A percentile compares a stretch with the other conserved stretches of the same genome.
Evolutionary conservation across 2,797 vertebrate species (phyloP).

Genomic region (Scyliorhinus canicula): DNA sequence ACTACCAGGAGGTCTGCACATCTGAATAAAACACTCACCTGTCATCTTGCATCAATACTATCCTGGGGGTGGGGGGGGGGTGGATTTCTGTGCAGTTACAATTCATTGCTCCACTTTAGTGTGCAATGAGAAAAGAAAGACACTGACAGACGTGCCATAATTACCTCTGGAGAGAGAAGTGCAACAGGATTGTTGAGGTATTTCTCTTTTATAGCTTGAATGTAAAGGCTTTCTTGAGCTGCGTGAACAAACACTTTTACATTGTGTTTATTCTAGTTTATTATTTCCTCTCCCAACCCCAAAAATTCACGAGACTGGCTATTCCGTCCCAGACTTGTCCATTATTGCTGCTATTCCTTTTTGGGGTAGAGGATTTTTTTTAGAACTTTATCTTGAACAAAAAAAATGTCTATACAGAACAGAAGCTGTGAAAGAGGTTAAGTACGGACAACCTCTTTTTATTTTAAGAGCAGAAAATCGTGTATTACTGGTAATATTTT

Average conservation of each 20-base stretch:
- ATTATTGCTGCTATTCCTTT: constrained; percentile 55
- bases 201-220: constrained; percentile 39
- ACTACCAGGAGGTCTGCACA: constrained; percentile 26
- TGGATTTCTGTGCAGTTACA: constrained; percentile 6
- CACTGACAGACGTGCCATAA: constrained; percentile 29
- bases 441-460: not conserved
- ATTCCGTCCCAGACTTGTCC: constrained; percentile 47
- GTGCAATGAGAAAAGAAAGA: constrained; percentile 32
- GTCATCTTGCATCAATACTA: constrained; percentile 12
- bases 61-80: not conserved
- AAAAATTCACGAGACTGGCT: constrained; percentile 10
- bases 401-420: not conserved
- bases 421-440: constrained; percentile 32
- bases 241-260: constrained; percentile 34
- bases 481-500: constrained; percentile 11
- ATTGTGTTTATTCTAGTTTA: constrained; percentile 24
- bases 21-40: constrained; percentile 19
- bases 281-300: constrained; percentile 10
- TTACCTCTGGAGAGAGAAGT: constrained; percentile 36
- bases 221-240: constrained; percentile 29
- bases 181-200: constrained; percentile 37
- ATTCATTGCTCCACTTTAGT: constrained; percentile 12
- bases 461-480: constrained; percentile 4
- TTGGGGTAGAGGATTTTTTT: constrained; percentile 43
- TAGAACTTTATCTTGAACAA: not conserved